These are phyloP conservation scores for Coremacera marginata DNA, from an alignment of 2,888 invertebrate species.

Conservation along the genomic window DNA sequence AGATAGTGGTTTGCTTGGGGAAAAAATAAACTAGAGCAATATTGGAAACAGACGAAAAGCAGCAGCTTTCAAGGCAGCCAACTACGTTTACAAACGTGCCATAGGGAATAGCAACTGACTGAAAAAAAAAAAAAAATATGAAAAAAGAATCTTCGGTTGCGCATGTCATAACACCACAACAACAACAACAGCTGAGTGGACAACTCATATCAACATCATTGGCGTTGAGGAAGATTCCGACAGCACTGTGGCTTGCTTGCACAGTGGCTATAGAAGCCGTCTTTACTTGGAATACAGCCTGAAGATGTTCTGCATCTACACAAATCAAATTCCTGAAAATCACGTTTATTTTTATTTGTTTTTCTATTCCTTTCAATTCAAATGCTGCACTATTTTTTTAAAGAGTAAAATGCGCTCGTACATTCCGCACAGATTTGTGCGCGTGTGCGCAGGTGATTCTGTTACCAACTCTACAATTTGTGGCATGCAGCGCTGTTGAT, in stretches of 20 bases:
- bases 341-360: slow-evolving; percentile 41
- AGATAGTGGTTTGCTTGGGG: not conserved
- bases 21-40: not conserved
- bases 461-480: not conserved
- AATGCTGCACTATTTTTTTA: slow-evolving; percentile 51
- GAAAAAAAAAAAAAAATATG: not conserved
- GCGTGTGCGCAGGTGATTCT: slow-evolving; percentile 15
- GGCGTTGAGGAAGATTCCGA: no score
- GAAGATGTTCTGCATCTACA: slow-evolving; percentile 43
- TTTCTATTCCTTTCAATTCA: slow-evolving; percentile 32
- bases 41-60: slow-evolving; percentile 4
- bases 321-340: slow-evolving; percentile 49
- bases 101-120: no score
- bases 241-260: no score
- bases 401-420: slow-evolving; percentile 61
- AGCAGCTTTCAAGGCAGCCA: not conserved
- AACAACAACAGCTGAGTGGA: not conserved
- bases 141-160: slow-evolving; percentile 48
- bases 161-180: slow-evolving; percentile 49
- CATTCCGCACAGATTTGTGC: slow-evolving; percentile 46
- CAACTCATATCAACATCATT: no score
- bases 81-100: no score
- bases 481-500: not conserved
- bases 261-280: no score
- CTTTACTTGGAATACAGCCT: not conserved